These are phyloP conservation scores for Brachyalestes nurse DNA, from an alignment of 2,797 vertebrate genomes.

Conservation along the genomic window DNA sequence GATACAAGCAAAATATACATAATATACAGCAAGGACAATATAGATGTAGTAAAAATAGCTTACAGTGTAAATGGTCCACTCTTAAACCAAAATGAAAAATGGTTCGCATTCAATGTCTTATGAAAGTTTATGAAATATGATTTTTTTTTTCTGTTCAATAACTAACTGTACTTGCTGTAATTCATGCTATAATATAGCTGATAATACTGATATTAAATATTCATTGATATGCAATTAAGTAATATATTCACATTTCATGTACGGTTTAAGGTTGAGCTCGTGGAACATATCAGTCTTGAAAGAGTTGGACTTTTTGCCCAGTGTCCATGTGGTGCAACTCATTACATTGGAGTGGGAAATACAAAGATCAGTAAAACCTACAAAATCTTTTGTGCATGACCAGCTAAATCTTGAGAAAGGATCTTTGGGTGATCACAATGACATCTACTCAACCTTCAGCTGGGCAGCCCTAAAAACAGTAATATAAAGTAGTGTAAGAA, in stretches of 20 bases:
- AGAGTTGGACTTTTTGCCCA: background rate
- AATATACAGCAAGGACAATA: slow-evolving; percentile 74
- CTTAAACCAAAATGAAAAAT: slow-evolving; percentile 50
- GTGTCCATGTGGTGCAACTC: background rate
- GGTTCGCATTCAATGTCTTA: slow-evolving; percentile 14
- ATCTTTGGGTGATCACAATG: background rate
- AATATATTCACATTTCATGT: slow-evolving; percentile 6
- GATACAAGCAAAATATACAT: slow-evolving; percentile 82
- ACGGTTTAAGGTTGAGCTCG: background rate
- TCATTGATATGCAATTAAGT: slow-evolving; percentile 15
- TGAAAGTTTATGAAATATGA: background rate
- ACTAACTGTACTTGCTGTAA: slow-evolving; percentile 4
- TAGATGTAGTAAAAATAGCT: slow-evolving; percentile 66
- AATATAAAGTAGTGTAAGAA: slow-evolving; percentile 4
- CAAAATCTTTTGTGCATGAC: background rate
- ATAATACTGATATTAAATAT: slow-evolving; percentile 67
- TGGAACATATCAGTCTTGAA: slow-evolving; percentile 1
- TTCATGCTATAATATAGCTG: slow-evolving; percentile 26
- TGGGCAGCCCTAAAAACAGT: background rate
- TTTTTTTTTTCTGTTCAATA: slow-evolving; percentile 27
- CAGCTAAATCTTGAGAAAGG: background rate
- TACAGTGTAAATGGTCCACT: slow-evolving; percentile 64
- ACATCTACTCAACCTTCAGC: background rate
- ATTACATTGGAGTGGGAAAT: background rate
- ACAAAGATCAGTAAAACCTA: background rate